phyloP scores from a whole-genome alignment of 64 coral and sea anemone species.

The Montipora efflorescens region DNA sequence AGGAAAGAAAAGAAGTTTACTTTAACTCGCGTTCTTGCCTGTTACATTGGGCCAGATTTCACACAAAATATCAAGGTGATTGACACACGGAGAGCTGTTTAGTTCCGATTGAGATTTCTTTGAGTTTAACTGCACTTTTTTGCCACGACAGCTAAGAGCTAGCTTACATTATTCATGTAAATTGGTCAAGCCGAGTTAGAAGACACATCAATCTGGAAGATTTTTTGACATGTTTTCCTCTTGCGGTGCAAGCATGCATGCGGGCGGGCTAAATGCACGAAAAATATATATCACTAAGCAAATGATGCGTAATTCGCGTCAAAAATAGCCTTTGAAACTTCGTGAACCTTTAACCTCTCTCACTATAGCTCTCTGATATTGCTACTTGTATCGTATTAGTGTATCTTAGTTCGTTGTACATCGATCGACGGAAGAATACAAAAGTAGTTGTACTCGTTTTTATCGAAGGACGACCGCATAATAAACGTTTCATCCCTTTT shows the following conservation, averaged over 20 bases:
- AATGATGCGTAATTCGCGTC: conserved; percentile 9
- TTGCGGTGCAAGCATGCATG: not conserved
- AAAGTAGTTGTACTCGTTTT: not conserved
- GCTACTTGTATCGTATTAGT: not conserved
- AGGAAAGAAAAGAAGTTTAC: not conserved
- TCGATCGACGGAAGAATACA: not conserved
- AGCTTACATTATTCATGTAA: conserved; percentile 34
- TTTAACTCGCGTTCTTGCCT: not conserved
- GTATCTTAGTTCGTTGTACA: not conserved
- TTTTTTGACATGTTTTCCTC: conserved; percentile 27
- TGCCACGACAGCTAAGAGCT: not conserved
- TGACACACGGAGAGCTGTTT: not conserved
- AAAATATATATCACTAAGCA: conserved; percentile 17
- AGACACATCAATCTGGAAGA: conserved; percentile 11
- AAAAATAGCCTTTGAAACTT: conserved; percentile 7
- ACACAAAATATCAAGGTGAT: conserved; percentile 8
- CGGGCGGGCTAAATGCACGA: not conserved
- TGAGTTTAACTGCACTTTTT: not conserved
- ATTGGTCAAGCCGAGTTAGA: not conserved
- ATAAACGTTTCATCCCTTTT: not conserved
- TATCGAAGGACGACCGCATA: not conserved
- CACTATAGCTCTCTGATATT: not conserved
- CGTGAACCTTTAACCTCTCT: not conserved
- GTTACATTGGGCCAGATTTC: not conserved
- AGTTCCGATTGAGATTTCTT: not conserved